A percentile compares a stretch with the other conserved stretches of the same genome.
Evolutionary conservation across 1,140 invertebrate species (phyloP).

Genomic region (Lepidotrigona ventralis): DNA sequence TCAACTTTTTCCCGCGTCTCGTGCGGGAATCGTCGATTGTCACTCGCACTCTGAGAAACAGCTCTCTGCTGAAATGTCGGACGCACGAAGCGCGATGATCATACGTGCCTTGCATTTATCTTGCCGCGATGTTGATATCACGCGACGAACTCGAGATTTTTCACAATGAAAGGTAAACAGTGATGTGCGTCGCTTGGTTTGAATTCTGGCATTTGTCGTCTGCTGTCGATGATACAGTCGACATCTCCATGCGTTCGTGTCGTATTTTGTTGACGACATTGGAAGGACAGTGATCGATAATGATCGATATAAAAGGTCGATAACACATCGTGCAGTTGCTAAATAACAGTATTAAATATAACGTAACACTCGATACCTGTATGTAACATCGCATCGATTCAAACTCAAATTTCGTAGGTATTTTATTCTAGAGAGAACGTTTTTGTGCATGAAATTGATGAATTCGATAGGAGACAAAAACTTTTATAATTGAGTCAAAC

Average conservation of each 20-base stretch:
- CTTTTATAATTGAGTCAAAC: background rate
- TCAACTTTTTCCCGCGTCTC: slow-evolving; percentile 10
- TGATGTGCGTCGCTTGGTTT: background rate
- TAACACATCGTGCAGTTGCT: background rate
- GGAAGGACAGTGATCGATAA: background rate
- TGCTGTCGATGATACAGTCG: too few relatives aligned
- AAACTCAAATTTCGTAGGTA: background rate
- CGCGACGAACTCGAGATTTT: background rate
- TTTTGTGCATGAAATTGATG: background rate
- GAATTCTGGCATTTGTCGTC: background rate
- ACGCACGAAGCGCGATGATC: background rate
- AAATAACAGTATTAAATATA: slow-evolving; percentile 4
- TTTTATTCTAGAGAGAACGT: background rate
- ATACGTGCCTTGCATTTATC: background rate
- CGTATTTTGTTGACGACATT: background rate
- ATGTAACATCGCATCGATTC: background rate
- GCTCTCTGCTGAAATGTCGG: too few relatives aligned
- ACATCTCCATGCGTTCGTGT: background rate
- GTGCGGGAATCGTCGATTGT: background rate
- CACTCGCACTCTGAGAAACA: background rate
- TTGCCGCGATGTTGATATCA: background rate
- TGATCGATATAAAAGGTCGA: background rate
- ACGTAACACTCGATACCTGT: background rate
- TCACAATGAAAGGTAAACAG: slow-evolving; percentile 11
- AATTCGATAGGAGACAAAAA: background rate